Conservation (phyloP, 2,888 invertebrate species). For the Microchrysa polita region DNA sequence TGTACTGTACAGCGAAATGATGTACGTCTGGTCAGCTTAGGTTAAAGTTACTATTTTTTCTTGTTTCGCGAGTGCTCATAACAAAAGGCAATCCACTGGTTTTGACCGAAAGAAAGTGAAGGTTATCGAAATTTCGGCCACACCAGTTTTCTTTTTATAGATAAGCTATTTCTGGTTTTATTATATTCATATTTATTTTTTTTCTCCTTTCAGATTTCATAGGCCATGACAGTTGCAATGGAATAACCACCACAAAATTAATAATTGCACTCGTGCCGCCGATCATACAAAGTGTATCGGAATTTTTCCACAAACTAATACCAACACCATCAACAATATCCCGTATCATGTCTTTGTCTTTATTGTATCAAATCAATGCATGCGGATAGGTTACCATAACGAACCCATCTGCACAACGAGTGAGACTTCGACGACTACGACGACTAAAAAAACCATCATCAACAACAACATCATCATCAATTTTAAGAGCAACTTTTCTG, state of each 20-base stretch:
- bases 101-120: too few relatives aligned
- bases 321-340: conserved; percentile 46
- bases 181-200: too few relatives aligned
- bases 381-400: background rate
- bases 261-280: conserved; percentile 16
- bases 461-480: background rate
- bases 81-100: too few relatives aligned
- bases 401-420: conserved; percentile 26
- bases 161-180: too few relatives aligned
- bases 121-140: too few relatives aligned
- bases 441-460: too few relatives aligned
- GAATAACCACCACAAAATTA: conserved; percentile 51
- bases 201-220: conserved; percentile 70
- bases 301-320: conserved; percentile 8
- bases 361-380: background rate
- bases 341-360: background rate
- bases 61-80: too few relatives aligned
- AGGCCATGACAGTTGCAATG: conserved; percentile 79
- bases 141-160: too few relatives aligned
- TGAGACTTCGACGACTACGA: background rate
- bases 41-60: too few relatives aligned
- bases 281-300: too few relatives aligned
- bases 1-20: too few relatives aligned
- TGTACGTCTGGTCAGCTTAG: too few relatives aligned
- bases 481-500: conserved; percentile 31